Evolutionary conservation across 2,797 vertebrate genomes (phyloP), one percentile per base, ranked within the genome.

Genomic region (Serranus cabrilla): DNA sequence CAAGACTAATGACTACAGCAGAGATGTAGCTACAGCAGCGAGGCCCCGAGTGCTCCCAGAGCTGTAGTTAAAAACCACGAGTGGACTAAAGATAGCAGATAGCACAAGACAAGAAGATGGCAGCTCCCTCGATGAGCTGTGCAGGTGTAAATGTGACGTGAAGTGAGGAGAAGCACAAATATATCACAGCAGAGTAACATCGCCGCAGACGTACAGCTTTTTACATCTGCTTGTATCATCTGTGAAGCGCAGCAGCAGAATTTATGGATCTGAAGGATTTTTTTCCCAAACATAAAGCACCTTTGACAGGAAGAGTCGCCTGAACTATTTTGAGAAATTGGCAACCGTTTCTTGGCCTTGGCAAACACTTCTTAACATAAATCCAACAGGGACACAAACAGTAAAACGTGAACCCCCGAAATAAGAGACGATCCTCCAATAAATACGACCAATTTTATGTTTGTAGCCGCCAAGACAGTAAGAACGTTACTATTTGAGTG

Each of bases 1-100:
- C 83, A 85, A 81, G 75, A 87, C 82, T 87, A 91, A 90, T 87
- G 86, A 92, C 86, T 85, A 80, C 56, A 87, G 86, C 78, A 75
- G 81, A 83, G 79, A 74, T 78, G 74, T 55, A 78, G 78, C 82
- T 69, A 74, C 76, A 76, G 62, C 62, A 71, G 67, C 1, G 7
- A 80, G 78, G 74, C 81, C 79, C 73, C 62, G 11, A 82, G 83
- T 83, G 86, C 64, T 75, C 67, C 82, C 18, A 85, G 84, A 82
- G 68, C 71, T 80, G 73, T 78, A 70, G 78, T 88, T 88, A 85
- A 84, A 83, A 84, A 83, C 60, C 74, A 80, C 71, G 54, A 70
- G 71, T 37, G 64, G 59, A 79, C 78, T 78, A 82, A 75, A 88
- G 80, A 86, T 79, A 85, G 74, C 71, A 72, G 75, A 45, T 14